A percentile compares a stretch with the other conserved stretches of the same genome.
Conservation (phyloP, 2,113 vertebrate genomes). For the Otolemur garnettii region DNA sequence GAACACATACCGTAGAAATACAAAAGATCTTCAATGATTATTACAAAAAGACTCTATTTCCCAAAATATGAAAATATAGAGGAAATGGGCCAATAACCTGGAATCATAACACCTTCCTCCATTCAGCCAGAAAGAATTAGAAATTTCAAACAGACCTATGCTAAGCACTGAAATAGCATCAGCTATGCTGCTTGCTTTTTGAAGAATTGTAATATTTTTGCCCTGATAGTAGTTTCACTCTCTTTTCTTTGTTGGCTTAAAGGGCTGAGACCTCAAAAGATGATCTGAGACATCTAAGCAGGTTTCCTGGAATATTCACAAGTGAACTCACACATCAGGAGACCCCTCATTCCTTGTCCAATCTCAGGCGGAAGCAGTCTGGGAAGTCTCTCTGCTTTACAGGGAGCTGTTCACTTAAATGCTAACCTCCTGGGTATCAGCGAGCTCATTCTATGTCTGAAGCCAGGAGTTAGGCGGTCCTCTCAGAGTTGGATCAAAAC, state of each 20-base stretch:
- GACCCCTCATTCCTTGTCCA: not conserved
- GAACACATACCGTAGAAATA: too few species aligned
- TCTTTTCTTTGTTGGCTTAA: slow-evolving; percentile 35
- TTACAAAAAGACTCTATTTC: too few species aligned
- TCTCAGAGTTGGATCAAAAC: not conserved
- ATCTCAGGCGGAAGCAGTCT: not conserved
- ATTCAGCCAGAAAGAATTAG: too few species aligned
- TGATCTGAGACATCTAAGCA: not conserved
- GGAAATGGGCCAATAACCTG: too few species aligned
- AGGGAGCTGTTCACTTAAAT: too few species aligned
- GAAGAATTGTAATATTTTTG: not conserved
- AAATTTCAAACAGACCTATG: too few species aligned
- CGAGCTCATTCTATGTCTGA: not conserved
- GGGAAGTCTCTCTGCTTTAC: not conserved
- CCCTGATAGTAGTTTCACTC: not conserved
- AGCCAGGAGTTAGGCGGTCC: not conserved
- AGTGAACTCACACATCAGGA: not conserved
- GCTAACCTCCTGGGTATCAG: not conserved
- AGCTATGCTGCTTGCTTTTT: not conserved
- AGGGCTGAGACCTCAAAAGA: not conserved
- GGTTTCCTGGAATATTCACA: not conserved
- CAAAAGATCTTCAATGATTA: too few species aligned
- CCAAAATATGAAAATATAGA: too few species aligned
- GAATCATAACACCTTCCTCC: too few species aligned
- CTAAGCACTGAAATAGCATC: too few species aligned